Evolutionary conservation across 2,113 vertebrate species (phyloP), one percentile per base, ranked within the genome.

Genomic region (Corythaixoides concolor): DNA sequence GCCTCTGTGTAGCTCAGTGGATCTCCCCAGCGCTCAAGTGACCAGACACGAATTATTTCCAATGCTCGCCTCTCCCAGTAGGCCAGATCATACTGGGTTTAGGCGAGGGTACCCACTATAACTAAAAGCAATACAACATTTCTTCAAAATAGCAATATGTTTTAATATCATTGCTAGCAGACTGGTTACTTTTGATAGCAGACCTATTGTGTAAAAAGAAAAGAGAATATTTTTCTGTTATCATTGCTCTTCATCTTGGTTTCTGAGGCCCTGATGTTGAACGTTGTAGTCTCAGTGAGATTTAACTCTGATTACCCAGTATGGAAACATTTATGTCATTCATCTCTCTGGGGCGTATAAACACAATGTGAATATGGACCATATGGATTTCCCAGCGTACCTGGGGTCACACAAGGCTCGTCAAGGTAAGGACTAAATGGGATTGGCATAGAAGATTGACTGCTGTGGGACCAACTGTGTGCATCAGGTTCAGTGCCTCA

Each of bases 161-260:
- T 95, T 63, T 35, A 52, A 72, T 64, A 84, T 58, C 19, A 33
- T 17, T 93, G 20, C 53, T 81, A 56, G 56, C 58, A 93, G 52
- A 52, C 4, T 16, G 19, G 28, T 59, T 67, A 15, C 64, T 60
- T 74, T 37, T 84, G 52, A 93, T 80, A 93, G 82, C 55, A 85
- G 39, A 72, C 8, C 13, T 78, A 93, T 74, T 88, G 86, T 88
- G 60, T 47, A 32, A 32, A 60, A 35, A 41, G 32, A 83, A 73
- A 50, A 49, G 21, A 18, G 5, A 6, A 1, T 41, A 4, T 33
- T 68, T 84, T 73, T n/a, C 33, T 5, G 22, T 62, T 47, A 66
- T 86, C 41, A 47, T 72, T 91, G 49, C 73, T 92, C 53, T 91
- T 93, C 80, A 89, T 95, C 88, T 93, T 32, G 63, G 53, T 88